Percentiles rank a stretch among this genome's conserved stretches.
These are phyloP conservation scores for Brachyalestes nurse DNA, from an alignment of 2,797 vertebrate species.

Conservation along the genomic window DNA sequence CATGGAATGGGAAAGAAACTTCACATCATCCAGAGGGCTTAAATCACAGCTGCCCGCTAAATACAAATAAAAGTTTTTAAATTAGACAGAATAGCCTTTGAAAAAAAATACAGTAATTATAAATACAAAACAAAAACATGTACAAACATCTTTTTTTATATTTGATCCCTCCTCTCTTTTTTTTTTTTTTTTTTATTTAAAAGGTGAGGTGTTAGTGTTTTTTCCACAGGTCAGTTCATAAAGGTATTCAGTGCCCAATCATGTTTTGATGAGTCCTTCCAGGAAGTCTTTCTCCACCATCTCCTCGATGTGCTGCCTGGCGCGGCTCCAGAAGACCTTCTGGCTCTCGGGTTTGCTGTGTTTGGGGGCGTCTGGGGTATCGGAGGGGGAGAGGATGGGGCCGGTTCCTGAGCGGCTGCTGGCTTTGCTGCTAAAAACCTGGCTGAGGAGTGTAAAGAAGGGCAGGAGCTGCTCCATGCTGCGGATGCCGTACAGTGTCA, in stretches of 20 bases:
- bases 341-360: constrained; percentile 94
- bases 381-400: constrained; percentile 79
- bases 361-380: constrained; percentile 83
- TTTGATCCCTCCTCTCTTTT: too few species aligned
- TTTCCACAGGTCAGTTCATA: constrained; percentile 27
- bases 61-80: constrained; percentile 89
- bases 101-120: constrained; percentile 79
- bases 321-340: constrained; percentile 93
- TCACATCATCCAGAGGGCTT: constrained; percentile 79
- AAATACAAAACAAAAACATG: constrained; percentile 84
- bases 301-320: constrained; percentile 96
- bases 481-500: constrained; percentile 92
- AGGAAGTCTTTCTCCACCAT: constrained; percentile 99
- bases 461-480: constrained; percentile 97
- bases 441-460: constrained; percentile 96
- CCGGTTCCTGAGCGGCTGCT: constrained; percentile 85
- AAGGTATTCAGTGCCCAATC: constrained; percentile 62
- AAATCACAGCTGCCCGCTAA: constrained; percentile 86
- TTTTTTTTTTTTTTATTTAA: constrained; percentile 59
- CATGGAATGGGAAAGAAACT: constrained; percentile 80
- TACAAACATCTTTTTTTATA: constrained; percentile 74
- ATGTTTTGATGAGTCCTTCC: constrained; percentile 95
- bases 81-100: constrained; percentile 88
- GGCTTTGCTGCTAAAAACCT: constrained; percentile 95
- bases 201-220: constrained; percentile 69